Evolutionary conservation across 2,797 vertebrate genomes (phyloP).

Genomic region (Neosilurus mollespiculum): DNA sequence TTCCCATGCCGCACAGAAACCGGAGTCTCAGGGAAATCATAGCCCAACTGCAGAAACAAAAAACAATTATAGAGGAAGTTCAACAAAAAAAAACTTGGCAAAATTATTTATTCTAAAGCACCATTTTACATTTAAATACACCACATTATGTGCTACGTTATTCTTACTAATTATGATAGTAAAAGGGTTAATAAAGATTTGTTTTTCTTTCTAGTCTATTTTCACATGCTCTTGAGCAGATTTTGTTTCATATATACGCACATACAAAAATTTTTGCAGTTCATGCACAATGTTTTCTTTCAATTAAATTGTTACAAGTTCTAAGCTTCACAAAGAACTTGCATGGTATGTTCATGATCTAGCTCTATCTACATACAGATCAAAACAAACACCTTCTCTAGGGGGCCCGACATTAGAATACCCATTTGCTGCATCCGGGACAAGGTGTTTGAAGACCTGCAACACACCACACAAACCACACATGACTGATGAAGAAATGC

Average conservation of each 20-base stretch:
- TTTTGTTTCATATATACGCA: neutral
- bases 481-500: neutral
- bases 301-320: neutral
- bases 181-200: neutral
- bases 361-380: neutral
- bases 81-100: neutral
- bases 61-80: neutral
- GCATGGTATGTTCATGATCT: neutral
- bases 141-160: neutral
- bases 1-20: slow-evolving; percentile 83
- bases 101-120: neutral
- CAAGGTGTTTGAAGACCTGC: slow-evolving; percentile 66
- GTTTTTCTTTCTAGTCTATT: too few relatives aligned
- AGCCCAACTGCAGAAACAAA: slow-evolving; percentile 78
- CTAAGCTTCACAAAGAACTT: neutral
- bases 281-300: neutral
- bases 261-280: neutral
- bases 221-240: too few relatives aligned
- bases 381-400: slow-evolving; percentile 79
- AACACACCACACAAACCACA: neutral
- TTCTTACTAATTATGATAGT: neutral
- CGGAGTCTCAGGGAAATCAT: slow-evolving; percentile 82
- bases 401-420: slow-evolving; percentile 74
- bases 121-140: neutral
- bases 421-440: slow-evolving; percentile 79